phyloP scores from a whole-genome alignment of 1,140 invertebrate genomes.

The Euura lappo region DNA sequence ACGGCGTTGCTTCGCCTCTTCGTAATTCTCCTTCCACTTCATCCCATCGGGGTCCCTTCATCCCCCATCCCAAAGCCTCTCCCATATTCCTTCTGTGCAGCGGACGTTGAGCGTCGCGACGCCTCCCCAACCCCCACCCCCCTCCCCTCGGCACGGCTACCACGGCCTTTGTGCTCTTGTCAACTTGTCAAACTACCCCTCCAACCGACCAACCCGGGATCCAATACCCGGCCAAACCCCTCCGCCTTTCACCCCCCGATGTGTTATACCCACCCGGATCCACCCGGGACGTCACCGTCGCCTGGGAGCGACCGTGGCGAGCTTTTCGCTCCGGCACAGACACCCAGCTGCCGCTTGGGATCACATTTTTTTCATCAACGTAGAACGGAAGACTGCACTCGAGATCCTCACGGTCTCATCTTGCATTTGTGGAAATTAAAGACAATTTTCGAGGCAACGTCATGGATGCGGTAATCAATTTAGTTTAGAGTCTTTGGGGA shows the following conservation, averaged over 20 bases:
- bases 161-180: slow-evolving; percentile 58
- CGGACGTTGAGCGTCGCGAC: slow-evolving; percentile 52
- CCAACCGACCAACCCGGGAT: slow-evolving; percentile 34
- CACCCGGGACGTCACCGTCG: neutral
- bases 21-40: too few relatives aligned
- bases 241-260: slow-evolving; percentile 27
- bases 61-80: slow-evolving; percentile 30
- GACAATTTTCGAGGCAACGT: too few relatives aligned
- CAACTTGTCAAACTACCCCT: slow-evolving; percentile 60
- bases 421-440: too few relatives aligned
- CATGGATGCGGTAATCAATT: too few relatives aligned
- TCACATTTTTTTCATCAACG: neutral
- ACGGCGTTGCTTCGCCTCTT: slow-evolving; percentile 24
- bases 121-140: slow-evolving; percentile 34
- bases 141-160: slow-evolving; percentile 20
- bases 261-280: slow-evolving; percentile 8
- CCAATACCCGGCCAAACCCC: slow-evolving; percentile 49
- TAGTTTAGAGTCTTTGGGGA: too few relatives aligned
- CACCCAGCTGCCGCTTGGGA: neutral
- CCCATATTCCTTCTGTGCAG: slow-evolving; percentile 17
- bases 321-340: neutral
- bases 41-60: slow-evolving; percentile 5
- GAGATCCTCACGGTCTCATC: too few relatives aligned
- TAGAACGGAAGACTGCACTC: too few relatives aligned
- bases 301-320: slow-evolving; percentile 7